These are phyloP conservation scores for Chunga burmeisteri DNA, from an alignment of 2,113 vertebrate species.

Conservation along the genomic window DNA sequence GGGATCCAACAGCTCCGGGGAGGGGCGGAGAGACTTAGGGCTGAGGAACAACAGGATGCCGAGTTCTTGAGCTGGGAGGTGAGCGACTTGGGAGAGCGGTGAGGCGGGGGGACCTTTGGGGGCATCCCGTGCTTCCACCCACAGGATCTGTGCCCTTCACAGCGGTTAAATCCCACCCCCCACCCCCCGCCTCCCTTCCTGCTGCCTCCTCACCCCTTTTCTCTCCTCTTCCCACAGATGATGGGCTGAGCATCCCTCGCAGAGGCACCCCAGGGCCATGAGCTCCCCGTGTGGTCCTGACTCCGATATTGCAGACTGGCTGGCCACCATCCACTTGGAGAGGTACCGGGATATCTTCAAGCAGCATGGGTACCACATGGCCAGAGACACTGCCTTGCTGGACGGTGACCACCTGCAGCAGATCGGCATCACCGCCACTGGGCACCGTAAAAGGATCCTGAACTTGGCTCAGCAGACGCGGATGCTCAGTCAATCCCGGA, in stretches of 20 bases:
- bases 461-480: conserved; percentile 71
- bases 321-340: conserved; percentile 87
- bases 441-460: conserved; percentile 94
- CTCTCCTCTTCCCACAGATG: conserved; percentile 19
- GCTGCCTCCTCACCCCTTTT: neutral
- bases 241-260: neutral
- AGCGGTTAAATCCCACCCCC: neutral
- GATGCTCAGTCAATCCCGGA: conserved; percentile 7
- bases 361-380: conserved; percentile 79
- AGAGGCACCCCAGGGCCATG: conserved; percentile 50
- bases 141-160: accelerated
- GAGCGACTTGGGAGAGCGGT: neutral
- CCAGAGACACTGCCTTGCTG: conserved; percentile 78
- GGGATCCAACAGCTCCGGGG: neutral
- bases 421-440: conserved; percentile 89
- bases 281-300: conserved; percentile 22
- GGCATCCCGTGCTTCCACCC: neutral
- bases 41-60: neutral
- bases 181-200: no score
- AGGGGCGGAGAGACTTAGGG: neutral
- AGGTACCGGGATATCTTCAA: conserved; percentile 85
- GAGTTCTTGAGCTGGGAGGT: neutral
- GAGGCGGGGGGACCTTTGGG: neutral
- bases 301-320: conserved; percentile 83
- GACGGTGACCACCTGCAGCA: conserved; percentile 80